Evolutionary conservation across 1,140 invertebrate species (phyloP).

Genomic region (Ostrea denselamellosa): DNA sequence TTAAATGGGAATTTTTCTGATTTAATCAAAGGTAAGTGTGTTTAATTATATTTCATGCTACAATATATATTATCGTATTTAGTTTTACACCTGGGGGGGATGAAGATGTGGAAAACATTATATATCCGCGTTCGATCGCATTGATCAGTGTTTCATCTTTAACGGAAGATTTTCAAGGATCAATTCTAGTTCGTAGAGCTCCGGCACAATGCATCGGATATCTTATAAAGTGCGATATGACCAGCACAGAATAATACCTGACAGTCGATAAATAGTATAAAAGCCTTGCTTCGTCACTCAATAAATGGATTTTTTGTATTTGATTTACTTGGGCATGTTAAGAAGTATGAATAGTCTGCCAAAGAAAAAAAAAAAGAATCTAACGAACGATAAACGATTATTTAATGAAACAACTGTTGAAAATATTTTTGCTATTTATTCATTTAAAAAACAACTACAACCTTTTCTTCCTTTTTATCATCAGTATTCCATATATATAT

Average conservation of each 20-base stretch:
- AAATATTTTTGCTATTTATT: not conserved
- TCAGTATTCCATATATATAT: no score
- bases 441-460: no score
- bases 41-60: not conserved
- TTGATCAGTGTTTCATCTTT: not conserved
- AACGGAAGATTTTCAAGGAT: no score
- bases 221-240: no score
- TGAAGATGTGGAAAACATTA: not conserved
- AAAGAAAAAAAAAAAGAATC: not conserved
- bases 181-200: no score
- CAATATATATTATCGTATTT: not conserved
- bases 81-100: not conserved
- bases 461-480: no score
- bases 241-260: no score
- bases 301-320: not conserved
- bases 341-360: not conserved
- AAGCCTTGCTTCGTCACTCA: not conserved
- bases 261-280: not conserved
- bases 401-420: not conserved
- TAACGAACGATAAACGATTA: not conserved
- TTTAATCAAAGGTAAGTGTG: not conserved
- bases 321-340: not conserved
- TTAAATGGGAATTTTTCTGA: conserved; percentile 15
- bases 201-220: no score
- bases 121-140: not conserved